Evolutionary conservation across 2,888 invertebrate species (phyloP), one percentile per base, ranked within the genome.

Genomic region (Dryocosmus kuriphilus): DNA sequence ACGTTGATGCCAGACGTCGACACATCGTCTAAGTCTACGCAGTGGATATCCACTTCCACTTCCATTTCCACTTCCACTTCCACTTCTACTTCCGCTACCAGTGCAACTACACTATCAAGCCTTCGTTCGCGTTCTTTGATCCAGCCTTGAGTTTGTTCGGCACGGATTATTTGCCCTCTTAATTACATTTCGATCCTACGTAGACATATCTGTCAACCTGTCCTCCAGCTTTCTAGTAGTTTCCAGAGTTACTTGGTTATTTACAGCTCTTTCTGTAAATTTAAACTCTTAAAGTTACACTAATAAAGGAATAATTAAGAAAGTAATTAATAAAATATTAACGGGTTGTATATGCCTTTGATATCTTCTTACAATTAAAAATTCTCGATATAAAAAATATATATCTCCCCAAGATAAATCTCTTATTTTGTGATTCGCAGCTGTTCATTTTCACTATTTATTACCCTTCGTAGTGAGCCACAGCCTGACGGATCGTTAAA

Each of bases 351-450:
- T 2, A 38, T 11, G 0, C 11, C 38, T 38, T 38, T 38, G 38
- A 38, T 14, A 38, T 11, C 11, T 38, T 11, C 7, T 46, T n/a
- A 6, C 14, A n/a, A 62, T 41, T 38, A 16, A 67, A 67, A 46
- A 27, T 38, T 16, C 41, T 24, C 3, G n/a, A 22, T 22, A 2
- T n/a, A 22, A 55, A 22, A n/a, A 22, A 60, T 14, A 14, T 9
- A 57, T 14, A 71, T 71, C 27, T 71, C n/a, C 5, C 9, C 14
- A 30, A 30, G 3, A 30, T 71, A 30, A 30, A 71, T 19, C 38
- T 65, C 89, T 89, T 89, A 89, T 89, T 89, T 88, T 88, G 87
- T 89, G 89, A 90, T 89, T 90, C 89, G 88, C 89, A 87, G 88
- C 86, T 86, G 85, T 80, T 85, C 87, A 87, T 88, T 86, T 86